phyloP scores from a whole-genome alignment of 2,888 invertebrate genomes.

The Opisthograptis luteolata region DNA sequence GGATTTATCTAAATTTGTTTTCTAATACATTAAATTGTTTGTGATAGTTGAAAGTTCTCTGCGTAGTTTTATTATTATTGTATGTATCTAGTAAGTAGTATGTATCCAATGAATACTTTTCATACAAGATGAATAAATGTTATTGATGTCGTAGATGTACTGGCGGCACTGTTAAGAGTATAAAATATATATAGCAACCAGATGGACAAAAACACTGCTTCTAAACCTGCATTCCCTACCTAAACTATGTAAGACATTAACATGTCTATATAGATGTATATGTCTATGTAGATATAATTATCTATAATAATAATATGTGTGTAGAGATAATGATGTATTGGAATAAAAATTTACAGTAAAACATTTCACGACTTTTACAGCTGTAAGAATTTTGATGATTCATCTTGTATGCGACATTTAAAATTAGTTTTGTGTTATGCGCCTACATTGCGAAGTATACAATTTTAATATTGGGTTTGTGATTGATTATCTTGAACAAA shows the following conservation, averaged over 20 bases:
- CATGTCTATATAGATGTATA: too few relatives aligned
- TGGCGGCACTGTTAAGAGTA: neutral
- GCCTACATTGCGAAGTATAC: too few relatives aligned
- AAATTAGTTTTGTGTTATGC: slow-evolving; percentile 10
- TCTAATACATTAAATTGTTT: slow-evolving; percentile 9
- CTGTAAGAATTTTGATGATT: neutral
- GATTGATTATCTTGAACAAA: neutral
- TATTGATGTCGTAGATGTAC: neutral
- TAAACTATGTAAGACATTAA: too few relatives aligned
- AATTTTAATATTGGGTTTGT: neutral
- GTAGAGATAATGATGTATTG: neutral
- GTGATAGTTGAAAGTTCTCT: slow-evolving; percentile 16
- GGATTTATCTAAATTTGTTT: slow-evolving; percentile 1
- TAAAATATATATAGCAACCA: neutral
- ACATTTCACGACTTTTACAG: neutral
- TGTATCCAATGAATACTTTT: neutral
- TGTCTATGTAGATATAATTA: too few relatives aligned
- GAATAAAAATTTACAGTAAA: too few relatives aligned
- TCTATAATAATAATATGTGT: neutral
- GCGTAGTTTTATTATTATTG: slow-evolving; percentile 2
- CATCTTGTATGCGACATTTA: slow-evolving; percentile 6
- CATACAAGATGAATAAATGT: slow-evolving; percentile 5
- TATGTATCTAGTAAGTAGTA: neutral
- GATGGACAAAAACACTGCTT: slow-evolving; percentile 1
- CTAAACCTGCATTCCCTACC: slow-evolving; percentile 14